A percentile compares a stretch with the other conserved stretches of the same genome.
Evolutionary conservation across 1,140 invertebrate species (phyloP).

Genomic region (Cyclargus thomasi): DNA sequence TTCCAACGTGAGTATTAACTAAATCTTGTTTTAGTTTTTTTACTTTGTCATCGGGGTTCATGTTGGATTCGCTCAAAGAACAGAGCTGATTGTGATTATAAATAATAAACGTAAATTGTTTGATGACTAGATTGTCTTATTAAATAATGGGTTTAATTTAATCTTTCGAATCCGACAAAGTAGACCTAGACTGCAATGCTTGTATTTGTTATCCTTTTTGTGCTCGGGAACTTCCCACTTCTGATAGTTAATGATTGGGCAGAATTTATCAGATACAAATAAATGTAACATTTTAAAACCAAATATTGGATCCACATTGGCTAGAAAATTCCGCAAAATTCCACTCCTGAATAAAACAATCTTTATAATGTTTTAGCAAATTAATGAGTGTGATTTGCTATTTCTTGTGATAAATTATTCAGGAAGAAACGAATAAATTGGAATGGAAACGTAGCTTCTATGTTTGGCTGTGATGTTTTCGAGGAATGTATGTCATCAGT

Average conservation of each 20-base stretch:
- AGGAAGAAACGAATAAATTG: slow-evolving; percentile 1
- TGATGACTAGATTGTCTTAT: not conserved
- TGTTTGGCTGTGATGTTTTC: slow-evolving; percentile 26
- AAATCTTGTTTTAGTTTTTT: not conserved
- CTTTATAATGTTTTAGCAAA: not conserved
- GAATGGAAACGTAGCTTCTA: slow-evolving; percentile 4
- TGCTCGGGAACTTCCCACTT: too few species aligned
- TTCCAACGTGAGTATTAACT: too few species aligned
- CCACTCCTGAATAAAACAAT: not conserved
- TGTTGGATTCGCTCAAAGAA: not conserved
- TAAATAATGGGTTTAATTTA: too few species aligned
- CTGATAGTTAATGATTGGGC: too few species aligned
- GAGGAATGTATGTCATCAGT: slow-evolving; percentile 35
- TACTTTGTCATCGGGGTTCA: not conserved
- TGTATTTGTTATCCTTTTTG: too few species aligned
- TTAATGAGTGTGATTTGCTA: not conserved
- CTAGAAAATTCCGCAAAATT: too few species aligned
- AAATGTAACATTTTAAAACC: too few species aligned
- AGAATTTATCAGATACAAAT: too few species aligned
- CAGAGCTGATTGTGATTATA: not conserved
- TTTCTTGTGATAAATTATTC: not conserved
- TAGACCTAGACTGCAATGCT: too few species aligned
- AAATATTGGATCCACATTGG: too few species aligned
- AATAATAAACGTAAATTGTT: not conserved
- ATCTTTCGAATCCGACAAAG: too few species aligned